Evolutionary conservation across 2,113 vertebrate genomes (phyloP).

Genomic region (Onychostoma macrolepis): DNA sequence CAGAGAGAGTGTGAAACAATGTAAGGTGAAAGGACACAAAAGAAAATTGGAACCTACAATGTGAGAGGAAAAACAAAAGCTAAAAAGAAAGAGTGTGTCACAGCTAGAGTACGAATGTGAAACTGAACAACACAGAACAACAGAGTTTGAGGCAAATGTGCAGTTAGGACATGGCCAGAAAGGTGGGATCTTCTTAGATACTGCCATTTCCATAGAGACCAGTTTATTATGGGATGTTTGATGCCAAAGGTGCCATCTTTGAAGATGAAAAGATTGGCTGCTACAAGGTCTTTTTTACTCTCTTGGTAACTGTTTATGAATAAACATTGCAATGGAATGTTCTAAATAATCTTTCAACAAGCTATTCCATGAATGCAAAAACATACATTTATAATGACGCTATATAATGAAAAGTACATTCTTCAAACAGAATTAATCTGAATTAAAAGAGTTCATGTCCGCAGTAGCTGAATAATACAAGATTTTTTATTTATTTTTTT

Average conservation of each 20-base stretch:
- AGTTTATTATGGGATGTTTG: not conserved
- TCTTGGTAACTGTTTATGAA: not conserved
- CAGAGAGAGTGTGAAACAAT: not conserved
- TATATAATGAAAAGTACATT: not conserved
- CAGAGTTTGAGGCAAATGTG: not conserved
- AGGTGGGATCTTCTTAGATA: not conserved
- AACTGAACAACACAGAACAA: not conserved
- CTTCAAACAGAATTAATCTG: not conserved
- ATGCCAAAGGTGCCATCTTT: constrained; percentile 20
- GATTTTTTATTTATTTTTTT: too few species aligned
- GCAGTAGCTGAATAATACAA: not conserved
- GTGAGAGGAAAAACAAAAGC: constrained; percentile 23
- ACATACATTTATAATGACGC: too few species aligned
- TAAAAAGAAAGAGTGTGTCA: constrained; percentile 6
- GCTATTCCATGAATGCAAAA: not conserved
- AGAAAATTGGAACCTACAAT: constrained; percentile 12
- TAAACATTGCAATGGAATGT: not conserved
- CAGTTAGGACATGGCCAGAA: not conserved
- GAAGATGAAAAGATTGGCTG: constrained; percentile 24
- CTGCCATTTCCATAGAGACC: not conserved
- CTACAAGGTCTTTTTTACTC: not conserved
- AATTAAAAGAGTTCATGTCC: not conserved
- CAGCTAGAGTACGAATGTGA: not conserved
- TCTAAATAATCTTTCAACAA: not conserved
- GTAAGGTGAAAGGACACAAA: not conserved